Percentiles rank a stretch among this genome's conserved stretches.
Evolutionary conservation across 2,797 vertebrate species (phyloP).

Genomic region (Buceros bicornis): DNA sequence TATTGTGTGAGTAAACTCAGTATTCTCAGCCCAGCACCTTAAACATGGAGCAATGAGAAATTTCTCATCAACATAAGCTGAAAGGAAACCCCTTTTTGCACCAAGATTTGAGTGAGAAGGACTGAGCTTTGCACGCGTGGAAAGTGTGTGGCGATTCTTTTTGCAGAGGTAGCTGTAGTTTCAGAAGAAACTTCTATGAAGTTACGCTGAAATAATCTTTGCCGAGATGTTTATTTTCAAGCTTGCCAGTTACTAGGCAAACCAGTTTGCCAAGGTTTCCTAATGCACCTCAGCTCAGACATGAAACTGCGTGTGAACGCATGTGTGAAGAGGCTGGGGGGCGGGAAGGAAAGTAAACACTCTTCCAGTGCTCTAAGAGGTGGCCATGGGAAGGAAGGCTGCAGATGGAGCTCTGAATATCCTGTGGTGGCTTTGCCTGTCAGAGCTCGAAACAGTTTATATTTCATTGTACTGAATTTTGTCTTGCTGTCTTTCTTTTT

Average conservation of each 20-base stretch:
- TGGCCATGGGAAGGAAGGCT: not conserved
- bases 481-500: not conserved
- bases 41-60: not conserved
- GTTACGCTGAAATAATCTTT: not conserved
- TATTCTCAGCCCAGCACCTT: not conserved
- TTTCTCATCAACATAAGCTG: not conserved
- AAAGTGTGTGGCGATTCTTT: not conserved
- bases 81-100: not conserved
- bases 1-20: not conserved
- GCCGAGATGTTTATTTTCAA: slow-evolving; percentile 15
- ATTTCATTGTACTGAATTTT: not conserved
- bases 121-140: rapidly evolving
- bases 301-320: not conserved
- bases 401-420: not conserved
- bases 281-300: not conserved
- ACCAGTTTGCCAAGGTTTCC: slow-evolving; percentile 20
- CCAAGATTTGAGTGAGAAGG: not conserved
- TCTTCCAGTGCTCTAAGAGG: not conserved
- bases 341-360: not conserved
- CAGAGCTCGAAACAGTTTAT: not conserved
- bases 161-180: not conserved
- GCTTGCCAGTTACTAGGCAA: slow-evolving; percentile 5
- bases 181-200: not conserved
- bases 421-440: not conserved
- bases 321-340: not conserved